Percentiles rank a stretch among this genome's conserved stretches.
Conservation (phyloP, 2,797 vertebrate genomes). For the Arvicola amphibius region DNA sequence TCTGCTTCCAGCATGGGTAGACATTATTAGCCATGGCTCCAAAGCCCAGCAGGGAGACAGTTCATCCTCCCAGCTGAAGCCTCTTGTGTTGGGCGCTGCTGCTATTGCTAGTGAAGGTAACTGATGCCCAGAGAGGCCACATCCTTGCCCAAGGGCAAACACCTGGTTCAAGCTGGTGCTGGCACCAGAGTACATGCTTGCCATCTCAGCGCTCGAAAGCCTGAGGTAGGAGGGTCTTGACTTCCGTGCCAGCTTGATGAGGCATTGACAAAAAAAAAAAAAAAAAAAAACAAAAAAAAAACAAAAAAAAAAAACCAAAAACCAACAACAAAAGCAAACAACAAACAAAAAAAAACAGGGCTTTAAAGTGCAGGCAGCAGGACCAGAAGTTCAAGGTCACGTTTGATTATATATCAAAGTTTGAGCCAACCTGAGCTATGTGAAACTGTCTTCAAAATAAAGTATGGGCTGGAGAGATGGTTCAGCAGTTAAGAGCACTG, state of each 20-base stretch:
- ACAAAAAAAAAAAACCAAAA: too few relatives aligned
- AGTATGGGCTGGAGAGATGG: not conserved
- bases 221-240: not conserved
- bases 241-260: not conserved
- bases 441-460: not conserved
- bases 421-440: not conserved
- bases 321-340: not conserved
- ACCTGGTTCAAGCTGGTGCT: not conserved
- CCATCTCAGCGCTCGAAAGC: not conserved
- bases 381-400: not conserved
- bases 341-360: too few relatives aligned
- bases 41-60: not conserved
- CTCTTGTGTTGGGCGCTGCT: not conserved
- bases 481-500: not conserved
- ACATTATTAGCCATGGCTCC: not conserved
- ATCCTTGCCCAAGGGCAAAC: constrained; percentile 1
- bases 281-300: too few relatives aligned
- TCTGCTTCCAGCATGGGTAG: constrained; percentile 34
- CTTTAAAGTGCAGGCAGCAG: not conserved
- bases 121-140: constrained; percentile 36
- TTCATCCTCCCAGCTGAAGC: not conserved
- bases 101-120: constrained; percentile 23
- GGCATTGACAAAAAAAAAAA: not conserved
- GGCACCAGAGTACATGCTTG: not conserved
- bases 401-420: not conserved